Evolutionary conservation across 92 coral and sea anemone species (phyloP), one percentile per base, ranked within the genome.

Genomic region (Umimayanthus kanabou): DNA sequence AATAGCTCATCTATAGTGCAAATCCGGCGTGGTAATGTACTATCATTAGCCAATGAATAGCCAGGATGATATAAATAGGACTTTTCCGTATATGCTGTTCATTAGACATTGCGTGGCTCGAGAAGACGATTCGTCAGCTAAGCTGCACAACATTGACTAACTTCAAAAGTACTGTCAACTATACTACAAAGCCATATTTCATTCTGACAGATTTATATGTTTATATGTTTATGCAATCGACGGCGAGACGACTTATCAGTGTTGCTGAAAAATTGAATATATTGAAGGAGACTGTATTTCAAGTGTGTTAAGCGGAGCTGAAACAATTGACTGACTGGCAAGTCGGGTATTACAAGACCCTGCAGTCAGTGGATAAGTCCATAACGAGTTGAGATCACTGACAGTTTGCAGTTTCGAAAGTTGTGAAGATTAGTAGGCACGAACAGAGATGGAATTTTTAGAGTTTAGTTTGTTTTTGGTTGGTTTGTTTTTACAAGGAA

Each of bases 11-110:
- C 26, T 23, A 50, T 45, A 26, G 87, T 5, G 22, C 69, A 67
- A 74, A 83, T 67, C 29, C 78, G 78, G 77, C 87, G 29, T 70
- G 87, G 78, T 83, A 70, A 26, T 83, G 78, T 26, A 28, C 77
- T 83, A 71, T 43, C 55, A 71, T 39, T 83, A 83, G 78, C 87
- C 78, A 83, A 71, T 67, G 66, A 47, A 28, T 45, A 37, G 77
- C 42, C 20, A 9, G 78, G 42, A 45, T 13, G 87, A 69, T 70
- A 83, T 83, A 69, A 42, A 83, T 83, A 83, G 65, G 87, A 28
- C 18, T 20, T 9, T 66, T 45, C 65, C 39, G 29, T 73, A 67
- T 25, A 20, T 18, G 13, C 66, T 15, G 58, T 9, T 50, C 40
- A 23, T 49, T 28, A 70, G 87, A 70, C 87, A 18, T 83, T 71